Percentiles rank a stretch among this genome's conserved stretches.
Evolutionary conservation across 1,140 invertebrate genomes (phyloP).

Genomic region (Plodia interpunctella): DNA sequence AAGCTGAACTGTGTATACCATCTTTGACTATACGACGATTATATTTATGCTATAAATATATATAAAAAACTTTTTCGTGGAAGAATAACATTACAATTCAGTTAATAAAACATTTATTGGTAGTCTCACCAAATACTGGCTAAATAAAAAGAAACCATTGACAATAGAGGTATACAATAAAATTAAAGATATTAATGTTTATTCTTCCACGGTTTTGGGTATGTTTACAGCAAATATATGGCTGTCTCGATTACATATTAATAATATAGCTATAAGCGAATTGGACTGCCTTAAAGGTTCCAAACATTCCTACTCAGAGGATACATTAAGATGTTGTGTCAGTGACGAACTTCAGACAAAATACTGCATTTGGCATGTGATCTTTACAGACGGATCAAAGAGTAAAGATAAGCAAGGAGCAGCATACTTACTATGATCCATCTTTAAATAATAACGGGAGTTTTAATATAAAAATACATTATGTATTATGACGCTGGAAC

Average conservation of each 20-base stretch:
- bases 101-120: not conserved
- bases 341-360: not conserved
- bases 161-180: slow-evolving; percentile 2
- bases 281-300: not conserved
- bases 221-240: slow-evolving; percentile 1
- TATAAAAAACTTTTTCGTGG: not conserved
- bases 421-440: slow-evolving; percentile 16
- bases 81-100: not conserved
- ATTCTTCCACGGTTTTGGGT: not conserved
- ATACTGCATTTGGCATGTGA: slow-evolving; percentile 14
- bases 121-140: not conserved
- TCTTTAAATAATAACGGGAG: not conserved
- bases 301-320: not conserved
- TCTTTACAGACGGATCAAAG: slow-evolving; percentile 23
- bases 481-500: slow-evolving; percentile 23
- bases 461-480: slow-evolving; percentile 11
- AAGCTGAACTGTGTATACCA: slow-evolving; percentile 20
- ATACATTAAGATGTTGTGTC: not conserved
- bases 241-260: not conserved
- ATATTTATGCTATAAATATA: slow-evolving; percentile 14
- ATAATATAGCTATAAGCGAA: not conserved
- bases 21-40: slow-evolving; percentile 20
- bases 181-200: not conserved
- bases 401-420: slow-evolving; percentile 12
- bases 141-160: slow-evolving; percentile 11